Evolutionary conservation across 2,797 vertebrate genomes (phyloP).

Genomic region (Tapera naevia): DNA sequence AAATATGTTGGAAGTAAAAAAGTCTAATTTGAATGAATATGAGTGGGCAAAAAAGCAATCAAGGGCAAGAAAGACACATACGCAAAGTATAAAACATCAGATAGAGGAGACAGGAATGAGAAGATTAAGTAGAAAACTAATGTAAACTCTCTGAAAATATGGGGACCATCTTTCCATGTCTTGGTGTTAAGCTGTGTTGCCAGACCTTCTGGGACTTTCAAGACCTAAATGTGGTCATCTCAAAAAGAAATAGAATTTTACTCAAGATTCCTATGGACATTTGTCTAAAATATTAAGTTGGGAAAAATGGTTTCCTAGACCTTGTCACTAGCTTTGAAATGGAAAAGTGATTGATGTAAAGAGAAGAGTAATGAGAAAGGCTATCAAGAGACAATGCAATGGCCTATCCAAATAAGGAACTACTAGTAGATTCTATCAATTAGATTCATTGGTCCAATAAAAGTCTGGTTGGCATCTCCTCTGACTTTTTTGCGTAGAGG

Average conservation of each 20-base stretch:
- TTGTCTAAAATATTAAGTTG: background rate
- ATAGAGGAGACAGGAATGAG: constrained; percentile 17
- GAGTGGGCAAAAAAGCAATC: constrained; percentile 65
- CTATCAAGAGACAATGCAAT: background rate
- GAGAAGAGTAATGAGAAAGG: rapidly evolving
- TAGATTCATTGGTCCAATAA: rapidly evolving
- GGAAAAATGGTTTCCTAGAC: background rate
- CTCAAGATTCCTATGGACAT: background rate
- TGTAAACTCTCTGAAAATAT: background rate
- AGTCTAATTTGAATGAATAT: constrained; percentile 67
- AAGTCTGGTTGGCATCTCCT: background rate
- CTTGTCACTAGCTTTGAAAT: background rate
- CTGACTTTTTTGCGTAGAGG: rapidly evolving
- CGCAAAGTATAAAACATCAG: constrained; percentile 51
- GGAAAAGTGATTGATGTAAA: background rate
- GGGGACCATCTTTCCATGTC: background rate
- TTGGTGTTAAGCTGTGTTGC: background rate
- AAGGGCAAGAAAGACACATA: constrained; percentile 65
- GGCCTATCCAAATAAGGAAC: background rate
- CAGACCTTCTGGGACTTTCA: background rate
- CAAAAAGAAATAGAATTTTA: background rate
- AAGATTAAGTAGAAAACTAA: constrained; percentile 45
- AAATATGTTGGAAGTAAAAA: constrained; percentile 66
- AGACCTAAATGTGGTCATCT: rapidly evolving
- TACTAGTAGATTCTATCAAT: background rate